Evolutionary conservation across 2,888 invertebrate species (phyloP).

Genomic region (Drosophila seclusa): DNA sequence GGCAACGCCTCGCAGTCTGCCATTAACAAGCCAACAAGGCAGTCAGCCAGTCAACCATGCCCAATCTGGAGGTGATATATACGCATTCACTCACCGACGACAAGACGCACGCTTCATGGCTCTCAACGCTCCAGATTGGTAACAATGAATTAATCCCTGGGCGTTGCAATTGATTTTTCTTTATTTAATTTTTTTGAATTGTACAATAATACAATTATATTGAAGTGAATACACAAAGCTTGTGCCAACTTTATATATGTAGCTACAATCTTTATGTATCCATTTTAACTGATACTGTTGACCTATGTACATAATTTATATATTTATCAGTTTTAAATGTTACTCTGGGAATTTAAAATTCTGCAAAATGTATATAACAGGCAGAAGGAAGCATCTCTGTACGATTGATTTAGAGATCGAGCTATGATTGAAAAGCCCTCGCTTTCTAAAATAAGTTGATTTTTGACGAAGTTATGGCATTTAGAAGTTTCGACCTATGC

Average conservation of each 20-base stretch:
- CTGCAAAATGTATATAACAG: too few species aligned
- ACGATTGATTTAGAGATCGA: too few species aligned
- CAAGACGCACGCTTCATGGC: conserved; percentile 49
- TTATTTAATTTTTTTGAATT: conserved; percentile 21
- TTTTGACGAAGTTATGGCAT: too few species aligned
- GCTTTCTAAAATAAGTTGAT: too few species aligned
- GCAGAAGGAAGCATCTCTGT: too few species aligned
- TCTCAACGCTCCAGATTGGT: conserved; percentile 6
- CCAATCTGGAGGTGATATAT: conserved; percentile 60
- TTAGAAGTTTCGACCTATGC: too few species aligned
- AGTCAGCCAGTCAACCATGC: conserved; percentile 55
- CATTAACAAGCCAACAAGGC: conserved; percentile 41
- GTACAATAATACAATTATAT: conserved; percentile 10
- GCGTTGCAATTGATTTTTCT: conserved; percentile 63
- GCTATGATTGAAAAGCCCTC: too few species aligned
- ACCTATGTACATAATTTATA: neutral
- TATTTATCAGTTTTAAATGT: neutral
- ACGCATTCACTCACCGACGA: conserved; percentile 13
- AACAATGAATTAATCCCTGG: conserved; percentile 25
- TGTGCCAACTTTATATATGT: neutral
- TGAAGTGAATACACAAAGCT: neutral
- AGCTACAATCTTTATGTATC: neutral
- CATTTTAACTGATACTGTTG: neutral
- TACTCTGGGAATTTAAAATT: neutral
- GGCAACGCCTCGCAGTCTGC: conserved; percentile 63